phyloP scores from a whole-genome alignment of 1,140 invertebrate species.

The Latrodectus geometricus region DNA sequence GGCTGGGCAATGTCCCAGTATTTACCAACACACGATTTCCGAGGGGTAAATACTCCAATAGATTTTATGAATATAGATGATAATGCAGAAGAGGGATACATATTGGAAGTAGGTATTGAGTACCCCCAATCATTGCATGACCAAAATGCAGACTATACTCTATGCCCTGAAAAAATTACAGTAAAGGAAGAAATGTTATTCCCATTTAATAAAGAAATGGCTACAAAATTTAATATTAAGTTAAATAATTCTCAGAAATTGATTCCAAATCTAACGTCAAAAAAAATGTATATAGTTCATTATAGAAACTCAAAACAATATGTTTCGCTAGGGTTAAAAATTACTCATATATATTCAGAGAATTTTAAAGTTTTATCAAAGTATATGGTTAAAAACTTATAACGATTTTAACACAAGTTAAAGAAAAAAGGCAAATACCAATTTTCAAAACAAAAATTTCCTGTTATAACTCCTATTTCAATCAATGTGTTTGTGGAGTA shows the following conservation, averaged over 20 bases:
- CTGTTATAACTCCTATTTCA: no score
- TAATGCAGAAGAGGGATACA: constrained; percentile 57
- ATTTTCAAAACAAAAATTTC: no score
- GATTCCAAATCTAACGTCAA: constrained; percentile 30
- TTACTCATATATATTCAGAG: no score
- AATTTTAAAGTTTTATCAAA: no score
- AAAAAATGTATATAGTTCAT: constrained; percentile 71
- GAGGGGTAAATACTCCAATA: constrained; percentile 21
- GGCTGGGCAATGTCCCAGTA: constrained; percentile 61
- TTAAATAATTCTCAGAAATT: constrained; percentile 14
- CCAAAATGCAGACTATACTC: constrained; percentile 67
- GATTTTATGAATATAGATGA: not conserved
- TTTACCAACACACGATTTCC: constrained; percentile 51
- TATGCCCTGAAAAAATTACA: constrained; percentile 66
- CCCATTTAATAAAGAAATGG: not conserved
- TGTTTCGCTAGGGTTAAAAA: no score
- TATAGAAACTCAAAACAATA: constrained; percentile 71
- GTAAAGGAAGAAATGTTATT: constrained; percentile 40
- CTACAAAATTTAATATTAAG: not conserved
- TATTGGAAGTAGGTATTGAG: constrained; percentile 65
- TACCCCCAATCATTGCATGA: no score
- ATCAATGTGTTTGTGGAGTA: no score
- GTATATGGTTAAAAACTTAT: no score
- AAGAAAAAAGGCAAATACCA: no score
- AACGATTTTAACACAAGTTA: no score